These are phyloP conservation scores for Caenorhabditis sinica DNA, from an alignment of 2,888 invertebrate species.

Conservation along the genomic window DNA sequence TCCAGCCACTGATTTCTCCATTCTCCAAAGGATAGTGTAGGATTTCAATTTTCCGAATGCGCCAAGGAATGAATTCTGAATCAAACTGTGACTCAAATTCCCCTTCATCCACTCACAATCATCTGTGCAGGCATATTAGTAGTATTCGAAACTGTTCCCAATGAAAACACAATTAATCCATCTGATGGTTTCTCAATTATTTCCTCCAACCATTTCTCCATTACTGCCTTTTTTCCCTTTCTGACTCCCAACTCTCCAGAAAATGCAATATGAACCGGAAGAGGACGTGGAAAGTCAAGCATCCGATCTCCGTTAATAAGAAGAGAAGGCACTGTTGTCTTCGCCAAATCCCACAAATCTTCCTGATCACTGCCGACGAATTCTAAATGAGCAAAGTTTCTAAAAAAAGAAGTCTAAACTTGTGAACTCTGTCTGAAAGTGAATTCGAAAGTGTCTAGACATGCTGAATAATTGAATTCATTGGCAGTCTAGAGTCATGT, in stretches of 20 bases:
- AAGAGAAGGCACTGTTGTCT: constrained; percentile 73
- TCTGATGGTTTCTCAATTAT: constrained; percentile 67
- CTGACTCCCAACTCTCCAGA: constrained; percentile 78
- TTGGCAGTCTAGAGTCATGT: neutral
- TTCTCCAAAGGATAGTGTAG: constrained; percentile 81
- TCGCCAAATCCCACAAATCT: constrained; percentile 79
- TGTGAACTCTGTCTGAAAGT: constrained; percentile 3
- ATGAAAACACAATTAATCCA: constrained; percentile 74
- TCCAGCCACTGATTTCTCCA: constrained; percentile 78
- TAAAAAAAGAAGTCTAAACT: neutral
- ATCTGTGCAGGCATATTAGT: constrained; percentile 82
- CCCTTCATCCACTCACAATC: constrained; percentile 67
- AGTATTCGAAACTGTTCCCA: constrained; percentile 83
- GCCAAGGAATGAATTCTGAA: constrained; percentile 78
- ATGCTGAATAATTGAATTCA: constrained; percentile 4
- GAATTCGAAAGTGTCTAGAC: constrained; percentile 23
- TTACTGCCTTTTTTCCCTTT: constrained; percentile 52
- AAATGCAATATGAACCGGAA: constrained; percentile 79
- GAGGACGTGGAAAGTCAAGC: constrained; percentile 82
- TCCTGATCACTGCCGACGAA: constrained; percentile 60
- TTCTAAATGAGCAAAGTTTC: constrained; percentile 39
- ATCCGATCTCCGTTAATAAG: constrained; percentile 82
- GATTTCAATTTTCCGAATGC: constrained; percentile 79
- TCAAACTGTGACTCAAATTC: too few species aligned
- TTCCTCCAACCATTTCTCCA: constrained; percentile 62